Evolutionary conservation across 2,113 vertebrate genomes (phyloP), one percentile per base, ranked within the genome.

Genomic region (Andinoacara biseriatus): DNA sequence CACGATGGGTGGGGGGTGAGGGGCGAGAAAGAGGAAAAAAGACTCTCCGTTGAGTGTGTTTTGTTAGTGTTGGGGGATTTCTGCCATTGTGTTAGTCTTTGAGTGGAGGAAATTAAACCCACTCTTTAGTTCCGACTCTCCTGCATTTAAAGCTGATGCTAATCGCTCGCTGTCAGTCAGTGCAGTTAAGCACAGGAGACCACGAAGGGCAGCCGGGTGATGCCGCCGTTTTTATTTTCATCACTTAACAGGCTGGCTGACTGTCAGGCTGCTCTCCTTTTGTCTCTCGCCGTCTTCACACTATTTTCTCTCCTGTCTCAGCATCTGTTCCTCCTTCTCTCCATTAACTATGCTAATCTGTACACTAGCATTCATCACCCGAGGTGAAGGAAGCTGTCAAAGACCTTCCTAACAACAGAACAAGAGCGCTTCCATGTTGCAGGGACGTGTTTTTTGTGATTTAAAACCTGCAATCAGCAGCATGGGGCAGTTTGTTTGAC

Each of bases 281-380:
- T 31, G 17, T 74, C 43, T 2, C 9, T 58, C 31, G 3, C 20
- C 40, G 8, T 8, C 24, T 10, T 20, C 69, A 43, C 6, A n/a
- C 61, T 72, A 38, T 18, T 52, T 60, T 17, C 17, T 43, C 24
- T 65, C 26, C 31, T 35, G 31, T 78, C 31, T 5, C 60, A 58
- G 62, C 86, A 75, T 76, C 78, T 76, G 82, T 67, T 80, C 43
- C 8, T 78, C 59, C 56, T 1, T 8, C 38, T 78, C 17, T 52
- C 22, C 35, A 88, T 67, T 78, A 80, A 22, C 52, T 26, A 67
- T 69, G 75, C 81, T 82, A 84, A 88, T 82, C 38, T 76, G 74
- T 82, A 78, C 0, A 3, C 57, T 38, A n/a, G 24, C 67, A 76
- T 77, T 80, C 24, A 80, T 74, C 82, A 65, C n/a, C 43, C 31